Base-by-base conservation (phyloP, 2,888 invertebrate genomes). In the Anorthoa munda region DNA sequence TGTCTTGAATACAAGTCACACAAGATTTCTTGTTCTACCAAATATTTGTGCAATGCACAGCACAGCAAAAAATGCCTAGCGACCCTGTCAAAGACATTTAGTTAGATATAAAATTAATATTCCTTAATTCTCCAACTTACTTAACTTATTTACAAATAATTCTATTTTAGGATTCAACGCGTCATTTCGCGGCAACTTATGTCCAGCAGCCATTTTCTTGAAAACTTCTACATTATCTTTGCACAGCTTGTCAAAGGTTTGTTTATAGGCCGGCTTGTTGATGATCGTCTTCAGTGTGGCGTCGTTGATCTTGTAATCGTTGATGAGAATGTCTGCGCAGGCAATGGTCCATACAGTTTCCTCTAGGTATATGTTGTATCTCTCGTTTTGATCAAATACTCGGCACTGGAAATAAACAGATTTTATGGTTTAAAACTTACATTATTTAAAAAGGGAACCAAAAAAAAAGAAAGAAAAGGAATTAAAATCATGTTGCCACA, bases 301-400 rank as follows among this genome's bases (percentile, higher is more conserved):
- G 18, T 59, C 60, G 0, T 69, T 45, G 4, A 53, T 53, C 4
- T 63, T 59, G 66, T 67, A 72, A 1, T 85, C 23, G 1, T 81
- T 23, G 15, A 85, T 67, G 17, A 94, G 85, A 39, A 74, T 79
- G 12, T 90, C 86, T 0, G 92, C 93, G 79, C 95, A 95, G 0
- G 90, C 88, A 66, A 82, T 84, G 0, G 93, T 92, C 93, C 95
- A 93, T 11, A 94, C 82, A 0, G 95, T 90, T 73, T 96, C 97
- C 92, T 97, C 97, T 59, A 97, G 92, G 86, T 95, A 97, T 58
- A 96, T 94, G 88, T 97, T 97, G 92, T 97, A 97, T 76, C 96
- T 93, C 87, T 97, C 97, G 77, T 97, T 97, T 86, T 97, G 97
- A 82, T 97, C 97, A 90, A 97, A 98, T 0, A 97, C 97, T 86